Evolutionary conservation across 2,797 vertebrate genomes (phyloP), one percentile per base, ranked within the genome.

Genomic region (Gila robusta): DNA sequence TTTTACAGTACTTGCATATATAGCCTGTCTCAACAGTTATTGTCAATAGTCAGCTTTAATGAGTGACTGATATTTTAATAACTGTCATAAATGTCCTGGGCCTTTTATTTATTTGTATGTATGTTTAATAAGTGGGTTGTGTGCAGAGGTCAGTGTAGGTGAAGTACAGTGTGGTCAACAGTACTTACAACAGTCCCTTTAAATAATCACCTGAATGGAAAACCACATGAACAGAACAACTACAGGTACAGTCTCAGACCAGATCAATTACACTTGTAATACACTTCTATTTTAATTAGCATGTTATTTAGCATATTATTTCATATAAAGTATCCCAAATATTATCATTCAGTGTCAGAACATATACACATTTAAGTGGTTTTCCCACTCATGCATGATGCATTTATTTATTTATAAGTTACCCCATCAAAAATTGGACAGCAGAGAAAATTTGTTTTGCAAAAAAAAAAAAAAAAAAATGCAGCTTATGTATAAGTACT

Each of bases 321-420:
- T 70, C 5, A 64, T 39, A 5, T 19, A 84, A 67, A 67, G 12
- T 76, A 5, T 66, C 23, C 19, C 41, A 64, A 49, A 76, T 83
- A n/a, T 62, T 64, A 28, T 44, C 28, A 83, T n/a, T 62, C n/a
- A 37, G 41, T 69, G 44, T 69, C 66, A 81, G 44, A 69, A 70
- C 77, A 79, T 49, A 78, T 14, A 49, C 21, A 44, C 66, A 37
- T 39, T 54, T 37, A 56, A 32, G 21, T 41, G 35, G 37, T 56
- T 69, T 78, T 56, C 35, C 32, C n/a, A 78, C 35, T 52, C 59
- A 66, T 76, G 82, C 71, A 66, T 66, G 74, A 66, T 66, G 71
- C 59, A 66, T 76, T 83, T 76, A 76, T 74, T 74, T 10, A 62
- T 41, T 17, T 64, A 59, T 44, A 62, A 66, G 32, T 67, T 56